These are phyloP conservation scores for Silurus lanzhouensis DNA, from an alignment of 2,797 vertebrate genomes.

Conservation along the genomic window DNA sequence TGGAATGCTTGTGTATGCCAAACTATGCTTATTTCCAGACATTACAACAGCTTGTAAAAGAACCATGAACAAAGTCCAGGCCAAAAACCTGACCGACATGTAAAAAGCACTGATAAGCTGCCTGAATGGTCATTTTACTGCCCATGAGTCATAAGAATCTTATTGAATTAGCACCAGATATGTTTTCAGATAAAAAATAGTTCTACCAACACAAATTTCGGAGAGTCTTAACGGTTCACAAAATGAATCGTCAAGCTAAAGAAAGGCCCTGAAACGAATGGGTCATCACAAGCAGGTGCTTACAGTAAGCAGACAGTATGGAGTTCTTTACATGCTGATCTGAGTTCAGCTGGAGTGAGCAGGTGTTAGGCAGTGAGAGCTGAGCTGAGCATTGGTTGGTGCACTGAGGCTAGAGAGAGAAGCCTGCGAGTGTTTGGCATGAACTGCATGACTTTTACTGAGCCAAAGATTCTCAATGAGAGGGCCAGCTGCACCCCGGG, in stretches of 20 bases:
- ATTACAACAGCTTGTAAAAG: conserved; percentile 42
- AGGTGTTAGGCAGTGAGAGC: conserved; percentile 12
- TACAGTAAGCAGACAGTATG: conserved; percentile 25
- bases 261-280: background rate
- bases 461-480: conserved; percentile 43
- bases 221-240: background rate
- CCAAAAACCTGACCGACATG: conserved; percentile 25
- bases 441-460: conserved; percentile 12
- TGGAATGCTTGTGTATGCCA: conserved; percentile 16
- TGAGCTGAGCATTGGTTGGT: conserved; percentile 11
- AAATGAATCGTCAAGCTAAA: background rate
- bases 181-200: conserved; percentile 1
- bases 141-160: background rate
- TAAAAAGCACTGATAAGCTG: conserved; percentile 30
- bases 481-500: conserved; percentile 45
- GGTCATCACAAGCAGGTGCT: conserved; percentile 6
- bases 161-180: background rate
- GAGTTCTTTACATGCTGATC: conserved; percentile 17
- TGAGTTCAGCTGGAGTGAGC: conserved; percentile 28
- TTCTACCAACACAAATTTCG: background rate
- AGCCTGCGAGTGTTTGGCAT: conserved; percentile 28
- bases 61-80: conserved; percentile 12
- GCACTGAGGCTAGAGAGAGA: conserved; percentile 8
- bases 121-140: conserved; percentile 15
- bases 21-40: conserved; percentile 44